Evolutionary conservation across 2,888 invertebrate species (phyloP).

Genomic region (Agrypnus murinus): DNA sequence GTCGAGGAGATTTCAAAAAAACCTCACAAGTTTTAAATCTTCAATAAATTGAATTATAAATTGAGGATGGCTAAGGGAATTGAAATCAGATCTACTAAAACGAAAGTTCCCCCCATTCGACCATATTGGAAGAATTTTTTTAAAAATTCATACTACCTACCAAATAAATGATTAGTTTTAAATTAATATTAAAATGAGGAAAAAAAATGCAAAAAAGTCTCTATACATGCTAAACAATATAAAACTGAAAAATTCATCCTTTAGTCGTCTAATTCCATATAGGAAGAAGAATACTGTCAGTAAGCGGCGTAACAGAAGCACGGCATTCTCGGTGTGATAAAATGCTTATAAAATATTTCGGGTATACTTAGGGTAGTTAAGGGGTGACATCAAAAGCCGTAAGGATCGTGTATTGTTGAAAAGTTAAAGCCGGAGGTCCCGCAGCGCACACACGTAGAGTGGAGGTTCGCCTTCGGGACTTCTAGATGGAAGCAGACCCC

Average conservation of each 20-base stretch:
- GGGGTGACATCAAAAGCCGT: slow-evolving; percentile 56
- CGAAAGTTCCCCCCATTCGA: too few species aligned
- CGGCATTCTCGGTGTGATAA: slow-evolving; percentile 48
- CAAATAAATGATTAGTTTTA: too few species aligned
- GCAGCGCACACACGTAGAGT: slow-evolving; percentile 53
- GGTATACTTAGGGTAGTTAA: slow-evolving; percentile 55
- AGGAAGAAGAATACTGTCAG: slow-evolving; percentile 28
- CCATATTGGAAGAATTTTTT: too few species aligned
- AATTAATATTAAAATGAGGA: not conserved
- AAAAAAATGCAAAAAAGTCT: slow-evolving; percentile 3
- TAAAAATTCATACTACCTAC: too few species aligned
- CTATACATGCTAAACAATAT: not conserved
- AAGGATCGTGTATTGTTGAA: slow-evolving; percentile 57
- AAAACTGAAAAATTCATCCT: slow-evolving; percentile 12
- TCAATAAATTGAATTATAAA: too few species aligned
- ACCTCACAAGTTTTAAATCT: too few species aligned
- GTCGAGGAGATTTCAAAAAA: too few species aligned
- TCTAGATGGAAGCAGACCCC: slow-evolving; percentile 57
- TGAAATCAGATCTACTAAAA: too few species aligned
- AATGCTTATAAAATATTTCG: slow-evolving; percentile 57
- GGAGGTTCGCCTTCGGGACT: slow-evolving; percentile 56
- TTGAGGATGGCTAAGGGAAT: too few species aligned
- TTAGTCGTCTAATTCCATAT: slow-evolving; percentile 25
- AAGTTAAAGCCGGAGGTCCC: slow-evolving; percentile 53
- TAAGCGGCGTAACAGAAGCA: slow-evolving; percentile 34